Evolutionary conservation across 2,888 invertebrate genomes (phyloP), one percentile per base, ranked within the genome.

Genomic region (Lochmaea capreae): DNA sequence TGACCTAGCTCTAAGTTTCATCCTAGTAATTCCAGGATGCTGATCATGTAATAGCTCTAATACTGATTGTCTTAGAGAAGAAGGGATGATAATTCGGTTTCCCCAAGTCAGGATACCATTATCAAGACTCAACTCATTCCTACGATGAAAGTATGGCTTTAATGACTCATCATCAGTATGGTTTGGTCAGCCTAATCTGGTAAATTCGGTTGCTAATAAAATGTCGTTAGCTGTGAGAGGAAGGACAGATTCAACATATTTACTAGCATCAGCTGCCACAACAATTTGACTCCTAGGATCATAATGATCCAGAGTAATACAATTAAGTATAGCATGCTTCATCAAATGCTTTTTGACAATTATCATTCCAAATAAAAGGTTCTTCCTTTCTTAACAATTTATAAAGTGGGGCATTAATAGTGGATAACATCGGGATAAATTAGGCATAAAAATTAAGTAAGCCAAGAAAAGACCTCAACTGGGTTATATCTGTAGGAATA

Each of bases 401-500:
- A 62, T n/a, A n/a, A n/a, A n/a, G n/a, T 62, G 62, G 42, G n/a
- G 62, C 62, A 62, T 62, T 62, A 62, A 62, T 62, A n/a, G 62
- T 62, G n/a, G 62, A 62, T 12, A 62, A 39, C 62, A 62, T 58
- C 9, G 58, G 43, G 14, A 43, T 43, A 26, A 26, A 26, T 26
- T 26, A 2, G 3, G 26, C 26, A 26, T 26, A 26, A 26, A 26
- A 26, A 26, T 26, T 26, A 26, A 26, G 26, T 26, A 26, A 26
- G 26, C 26, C 26, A 26, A 26, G 26, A 26, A 26, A 26, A 26
- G 26, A 26, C 26, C 26, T 26, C 26, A 26, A 26, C 3, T 26
- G 26, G 26, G 26, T 26, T 26, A 3, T 26, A 26, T 26, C 26
- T 26, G 26, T 26, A 26, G 26, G 26, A 26, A 26, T 26, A 26